Percentiles rank a stretch among this genome's conserved stretches.
These are phyloP conservation scores for Mythimna loreyi DNA, from an alignment of 2,888 invertebrate genomes.

Conservation along the genomic window DNA sequence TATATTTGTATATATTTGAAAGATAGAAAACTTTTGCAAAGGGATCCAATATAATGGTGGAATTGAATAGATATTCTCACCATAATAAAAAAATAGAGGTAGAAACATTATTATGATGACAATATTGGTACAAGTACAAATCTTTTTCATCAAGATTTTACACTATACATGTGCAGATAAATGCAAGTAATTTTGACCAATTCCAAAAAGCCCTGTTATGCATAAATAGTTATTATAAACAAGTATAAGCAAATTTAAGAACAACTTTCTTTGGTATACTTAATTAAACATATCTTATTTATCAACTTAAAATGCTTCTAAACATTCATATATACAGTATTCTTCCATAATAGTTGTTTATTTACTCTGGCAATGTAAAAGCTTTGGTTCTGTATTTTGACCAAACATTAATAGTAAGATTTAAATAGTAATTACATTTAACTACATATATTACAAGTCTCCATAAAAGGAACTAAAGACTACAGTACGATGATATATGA, in stretches of 20 bases:
- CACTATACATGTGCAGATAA: slow-evolving; percentile 36
- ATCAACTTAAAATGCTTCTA: slow-evolving; percentile 57
- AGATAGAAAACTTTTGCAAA: slow-evolving; percentile 23
- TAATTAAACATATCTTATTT: slow-evolving; percentile 53
- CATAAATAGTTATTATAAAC: slow-evolving; percentile 43
- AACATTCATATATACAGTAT: slow-evolving; percentile 54
- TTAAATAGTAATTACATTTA: slow-evolving; percentile 59
- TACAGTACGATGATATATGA: slow-evolving; percentile 16
- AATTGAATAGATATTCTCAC: slow-evolving; percentile 9
- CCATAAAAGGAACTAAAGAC: slow-evolving; percentile 30
- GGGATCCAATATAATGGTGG: slow-evolving; percentile 9
- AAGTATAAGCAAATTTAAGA: slow-evolving; percentile 50
- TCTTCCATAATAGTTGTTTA: slow-evolving; percentile 47
- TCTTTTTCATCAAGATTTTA: neutral
- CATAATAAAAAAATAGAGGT: slow-evolving; percentile 13
- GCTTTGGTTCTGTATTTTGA: slow-evolving; percentile 62
- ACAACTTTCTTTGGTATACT: slow-evolving; percentile 61
- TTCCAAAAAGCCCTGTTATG: slow-evolving; percentile 16
- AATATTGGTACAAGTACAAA: slow-evolving; percentile 7
- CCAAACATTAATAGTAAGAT: slow-evolving; percentile 52
- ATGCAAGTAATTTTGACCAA: slow-evolving; percentile 50
- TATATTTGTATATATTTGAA: slow-evolving; percentile 10
- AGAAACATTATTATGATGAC: slow-evolving; percentile 28
- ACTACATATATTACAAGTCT: slow-evolving; percentile 58
- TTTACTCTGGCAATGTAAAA: slow-evolving; percentile 63